Evolutionary conservation across 1,140 invertebrate species (phyloP).

Genomic region (Tribolium madens): DNA sequence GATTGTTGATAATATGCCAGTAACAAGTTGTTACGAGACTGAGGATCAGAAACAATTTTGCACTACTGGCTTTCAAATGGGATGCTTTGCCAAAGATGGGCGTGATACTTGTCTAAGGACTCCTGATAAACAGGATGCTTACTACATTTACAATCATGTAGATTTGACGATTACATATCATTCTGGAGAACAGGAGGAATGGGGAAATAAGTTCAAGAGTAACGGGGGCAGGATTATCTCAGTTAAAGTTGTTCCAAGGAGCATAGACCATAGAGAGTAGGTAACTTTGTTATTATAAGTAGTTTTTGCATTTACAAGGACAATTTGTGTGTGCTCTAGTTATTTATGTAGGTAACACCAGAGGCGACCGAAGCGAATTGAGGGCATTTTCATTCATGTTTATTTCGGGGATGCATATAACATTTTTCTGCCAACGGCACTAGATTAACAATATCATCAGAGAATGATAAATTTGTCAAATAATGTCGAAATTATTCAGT

Average conservation of each 20-base stretch:
- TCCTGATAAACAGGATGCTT: constrained; percentile 65
- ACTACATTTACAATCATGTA: constrained; percentile 97
- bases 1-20: constrained; percentile 98
- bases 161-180: constrained; percentile 95
- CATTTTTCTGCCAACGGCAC: too few relatives aligned
- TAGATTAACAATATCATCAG: too few relatives aligned
- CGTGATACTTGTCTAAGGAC: constrained; percentile 57
- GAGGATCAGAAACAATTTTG: constrained; percentile 87
- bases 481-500: too few relatives aligned
- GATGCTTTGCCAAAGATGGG: constrained; percentile 81
- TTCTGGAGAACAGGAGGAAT: constrained; percentile 85
- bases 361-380: too few relatives aligned
- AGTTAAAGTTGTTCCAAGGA: constrained; percentile 71
- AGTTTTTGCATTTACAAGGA: not conserved
- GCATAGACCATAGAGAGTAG: constrained; percentile 61
- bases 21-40: constrained; percentile 92
- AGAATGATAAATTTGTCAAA: too few relatives aligned
- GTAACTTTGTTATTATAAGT: not conserved
- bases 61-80: constrained; percentile 96
- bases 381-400: too few relatives aligned
- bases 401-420: too few relatives aligned
- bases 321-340: too few relatives aligned
- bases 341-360: too few relatives aligned
- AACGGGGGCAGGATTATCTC: constrained; percentile 92
- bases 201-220: constrained; percentile 80